Conservation (phyloP, 2,113 vertebrate genomes). For the Eublepharis macularius region DNA sequence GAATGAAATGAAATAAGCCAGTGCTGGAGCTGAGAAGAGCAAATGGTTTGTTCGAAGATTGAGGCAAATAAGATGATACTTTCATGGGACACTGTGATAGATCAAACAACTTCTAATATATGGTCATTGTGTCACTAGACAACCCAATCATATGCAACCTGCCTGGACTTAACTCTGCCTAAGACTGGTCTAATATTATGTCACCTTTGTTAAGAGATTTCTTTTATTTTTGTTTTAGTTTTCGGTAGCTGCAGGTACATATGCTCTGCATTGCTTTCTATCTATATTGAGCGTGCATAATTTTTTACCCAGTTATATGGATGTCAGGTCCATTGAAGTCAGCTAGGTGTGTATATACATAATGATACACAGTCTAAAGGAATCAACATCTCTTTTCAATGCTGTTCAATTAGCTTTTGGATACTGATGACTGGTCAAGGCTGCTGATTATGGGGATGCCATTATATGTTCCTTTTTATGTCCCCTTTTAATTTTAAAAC, state of each 20-base stretch:
- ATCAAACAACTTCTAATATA: no score
- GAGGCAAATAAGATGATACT: no score
- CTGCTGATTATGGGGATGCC: neutral
- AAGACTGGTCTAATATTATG: no score
- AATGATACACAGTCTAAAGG: rapidly evolving
- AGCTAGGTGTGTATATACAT: neutral
- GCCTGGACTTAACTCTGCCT: no score
- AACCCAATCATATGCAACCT: no score
- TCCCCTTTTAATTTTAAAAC: neutral
- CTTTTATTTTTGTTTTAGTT: neutral
- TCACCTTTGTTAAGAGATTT: no score
- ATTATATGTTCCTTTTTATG: neutral
- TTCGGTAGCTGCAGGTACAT: neutral
- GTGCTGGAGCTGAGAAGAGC: no score
- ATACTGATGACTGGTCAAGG: neutral
- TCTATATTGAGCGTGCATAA: neutral
- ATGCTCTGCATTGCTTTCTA: neutral
- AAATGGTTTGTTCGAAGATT: no score
- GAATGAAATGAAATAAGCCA: no score
- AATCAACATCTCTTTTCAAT: neutral
- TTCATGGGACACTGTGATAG: no score
- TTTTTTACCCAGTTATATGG: neutral
- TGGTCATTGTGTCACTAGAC: no score
- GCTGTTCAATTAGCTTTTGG: neutral
- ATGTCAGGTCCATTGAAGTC: neutral